Evolutionary conservation across 2,797 vertebrate species (phyloP).

Genomic region (Anomalospiza imberbis): DNA sequence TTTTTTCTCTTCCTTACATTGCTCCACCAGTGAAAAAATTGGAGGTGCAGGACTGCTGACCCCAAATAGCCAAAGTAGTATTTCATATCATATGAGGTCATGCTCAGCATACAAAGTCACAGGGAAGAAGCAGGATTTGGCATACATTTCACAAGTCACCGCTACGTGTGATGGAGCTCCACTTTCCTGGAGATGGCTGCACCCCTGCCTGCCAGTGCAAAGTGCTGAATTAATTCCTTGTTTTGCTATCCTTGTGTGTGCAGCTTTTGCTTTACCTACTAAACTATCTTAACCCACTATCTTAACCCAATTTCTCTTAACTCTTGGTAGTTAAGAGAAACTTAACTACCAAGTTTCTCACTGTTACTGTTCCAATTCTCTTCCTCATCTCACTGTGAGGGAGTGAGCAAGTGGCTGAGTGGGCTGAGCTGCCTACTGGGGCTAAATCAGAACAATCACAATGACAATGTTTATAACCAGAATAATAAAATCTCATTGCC

Average conservation of each 20-base stretch:
- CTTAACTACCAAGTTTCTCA: not conserved
- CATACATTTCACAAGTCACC: fast-evolving
- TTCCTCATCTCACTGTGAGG: not conserved
- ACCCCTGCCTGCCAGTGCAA: not conserved
- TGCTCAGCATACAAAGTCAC: not conserved
- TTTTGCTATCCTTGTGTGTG: not conserved
- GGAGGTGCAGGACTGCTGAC: not conserved
- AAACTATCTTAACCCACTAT: not conserved
- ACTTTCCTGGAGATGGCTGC: not conserved
- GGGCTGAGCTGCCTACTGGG: not conserved
- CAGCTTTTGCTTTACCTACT: not conserved
- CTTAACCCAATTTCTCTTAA: too few relatives aligned
- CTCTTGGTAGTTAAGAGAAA: too few relatives aligned
- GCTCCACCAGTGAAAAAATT: not conserved
- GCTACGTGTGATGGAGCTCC: fast-evolving
- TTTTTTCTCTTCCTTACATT: not conserved
- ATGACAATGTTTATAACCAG: not conserved
- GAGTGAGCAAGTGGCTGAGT: not conserved
- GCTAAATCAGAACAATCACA: not conserved
- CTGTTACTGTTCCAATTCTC: not conserved
- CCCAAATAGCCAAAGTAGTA: not conserved
- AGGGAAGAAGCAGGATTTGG: not conserved
- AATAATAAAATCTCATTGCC: not conserved
- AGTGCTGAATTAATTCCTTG: not conserved
- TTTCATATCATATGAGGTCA: fast-evolving